A percentile compares a stretch with the other conserved stretches of the same genome.
These are phyloP conservation scores for Heterotis niloticus DNA, from an alignment of 2,113 vertebrate species.

Conservation along the genomic window DNA sequence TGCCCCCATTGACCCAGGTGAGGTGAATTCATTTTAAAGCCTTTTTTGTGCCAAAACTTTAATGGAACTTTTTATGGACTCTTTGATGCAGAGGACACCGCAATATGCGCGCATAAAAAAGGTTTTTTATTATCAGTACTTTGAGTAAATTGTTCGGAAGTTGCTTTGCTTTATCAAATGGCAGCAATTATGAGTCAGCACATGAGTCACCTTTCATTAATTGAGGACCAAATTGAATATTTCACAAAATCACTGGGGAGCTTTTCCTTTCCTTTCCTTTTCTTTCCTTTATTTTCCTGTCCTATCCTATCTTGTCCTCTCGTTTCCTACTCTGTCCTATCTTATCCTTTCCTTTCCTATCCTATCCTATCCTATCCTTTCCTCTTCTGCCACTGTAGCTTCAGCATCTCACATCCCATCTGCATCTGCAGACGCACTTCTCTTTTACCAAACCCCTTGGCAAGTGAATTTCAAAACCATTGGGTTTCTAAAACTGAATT, in stretches of 20 bases:
- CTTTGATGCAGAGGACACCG: no score
- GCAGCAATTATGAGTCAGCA: not conserved
- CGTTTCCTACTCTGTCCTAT: no score
- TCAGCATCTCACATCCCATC: no score
- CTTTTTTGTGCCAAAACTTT: not conserved
- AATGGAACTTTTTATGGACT: not conserved
- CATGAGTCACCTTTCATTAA: constrained; percentile 5
- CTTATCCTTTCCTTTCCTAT: no score
- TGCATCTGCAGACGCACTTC: no score
- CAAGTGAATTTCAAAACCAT: no score
- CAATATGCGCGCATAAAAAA: not conserved
- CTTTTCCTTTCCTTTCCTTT: not conserved
- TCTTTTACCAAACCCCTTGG: no score
- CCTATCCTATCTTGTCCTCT: no score
- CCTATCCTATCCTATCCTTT: no score
- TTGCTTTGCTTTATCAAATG: not conserved
- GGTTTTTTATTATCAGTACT: not conserved
- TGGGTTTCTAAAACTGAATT: no score
- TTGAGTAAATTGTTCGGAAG: constrained; percentile 8
- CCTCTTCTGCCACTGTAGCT: no score
- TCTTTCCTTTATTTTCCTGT: no score
- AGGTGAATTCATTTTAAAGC: not conserved
- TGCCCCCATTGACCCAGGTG: not conserved
- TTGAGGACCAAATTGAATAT: not conserved
- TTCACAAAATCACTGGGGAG: not conserved